A percentile compares a stretch with the other conserved stretches of the same genome.
These are phyloP conservation scores for Gibbula magus DNA, from an alignment of 2,888 invertebrate species.

Conservation along the genomic window DNA sequence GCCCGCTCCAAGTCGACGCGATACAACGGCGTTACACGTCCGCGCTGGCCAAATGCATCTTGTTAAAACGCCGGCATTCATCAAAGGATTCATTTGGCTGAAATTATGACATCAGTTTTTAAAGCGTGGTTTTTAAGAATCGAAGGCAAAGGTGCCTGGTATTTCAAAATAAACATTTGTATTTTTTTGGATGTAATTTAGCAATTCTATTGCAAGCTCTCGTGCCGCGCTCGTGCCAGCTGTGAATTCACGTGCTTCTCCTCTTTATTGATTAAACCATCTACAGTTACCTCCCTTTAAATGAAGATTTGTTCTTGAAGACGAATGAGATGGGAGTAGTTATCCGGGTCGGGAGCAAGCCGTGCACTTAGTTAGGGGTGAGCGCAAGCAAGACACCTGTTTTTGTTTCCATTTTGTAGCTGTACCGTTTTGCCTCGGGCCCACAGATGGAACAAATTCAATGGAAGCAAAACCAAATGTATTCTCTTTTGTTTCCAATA, in stretches of 20 bases:
- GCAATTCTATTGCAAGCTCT: constrained; percentile 17
- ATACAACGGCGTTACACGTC: neutral
- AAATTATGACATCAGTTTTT: constrained; percentile 20
- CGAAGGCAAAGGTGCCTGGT: constrained; percentile 16
- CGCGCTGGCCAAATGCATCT: constrained; percentile 5
- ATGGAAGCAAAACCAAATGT: constrained; percentile 32
- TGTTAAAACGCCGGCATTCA: neutral
- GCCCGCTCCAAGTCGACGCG: neutral
- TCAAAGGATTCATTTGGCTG: constrained; percentile 15
- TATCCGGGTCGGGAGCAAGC: neutral
- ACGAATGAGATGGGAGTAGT: neutral
- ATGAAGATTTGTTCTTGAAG: neutral
- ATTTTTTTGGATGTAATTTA: constrained; percentile 14
- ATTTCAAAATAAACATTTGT: constrained; percentile 24
- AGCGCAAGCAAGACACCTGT: constrained; percentile 23
- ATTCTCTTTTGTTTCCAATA: constrained; percentile 33
- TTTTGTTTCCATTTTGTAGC: constrained; percentile 27
- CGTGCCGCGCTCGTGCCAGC: constrained; percentile 21
- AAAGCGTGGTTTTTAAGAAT: constrained; percentile 6
- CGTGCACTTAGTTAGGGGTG: constrained; percentile 16
- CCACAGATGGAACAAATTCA: constrained; percentile 17
- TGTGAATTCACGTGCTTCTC: constrained; percentile 13
- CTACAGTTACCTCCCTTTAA: neutral
- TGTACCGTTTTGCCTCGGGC: constrained; percentile 28
- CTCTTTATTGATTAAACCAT: neutral